phyloP scores from a whole-genome alignment of 2,113 vertebrate genomes.

The Zapus hudsonius region DNA sequence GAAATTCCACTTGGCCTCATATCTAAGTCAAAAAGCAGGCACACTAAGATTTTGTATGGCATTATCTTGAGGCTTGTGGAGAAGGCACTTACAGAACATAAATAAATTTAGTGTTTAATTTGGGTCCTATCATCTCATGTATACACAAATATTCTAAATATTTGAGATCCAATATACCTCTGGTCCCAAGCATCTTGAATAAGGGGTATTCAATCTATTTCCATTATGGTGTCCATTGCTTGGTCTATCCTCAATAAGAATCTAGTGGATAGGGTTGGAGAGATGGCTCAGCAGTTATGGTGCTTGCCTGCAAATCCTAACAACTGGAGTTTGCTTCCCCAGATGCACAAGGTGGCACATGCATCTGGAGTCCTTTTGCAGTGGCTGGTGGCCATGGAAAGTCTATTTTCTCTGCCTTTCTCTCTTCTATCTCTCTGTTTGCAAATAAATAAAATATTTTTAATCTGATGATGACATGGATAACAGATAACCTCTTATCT shows the following conservation, averaged over 20 bases:
- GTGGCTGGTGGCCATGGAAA: no score
- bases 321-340: no score
- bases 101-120: background rate
- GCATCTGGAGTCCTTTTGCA: no score
- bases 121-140: background rate
- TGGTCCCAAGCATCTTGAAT: background rate
- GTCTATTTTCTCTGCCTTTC: no score
- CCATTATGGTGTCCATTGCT: background rate
- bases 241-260: background rate
- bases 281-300: no score
- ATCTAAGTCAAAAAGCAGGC: background rate
- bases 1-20: background rate
- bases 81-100: background rate
- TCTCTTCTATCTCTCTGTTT: no score
- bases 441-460: no score
- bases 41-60: background rate
- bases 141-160: background rate
- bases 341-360: no score
- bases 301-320: no score
- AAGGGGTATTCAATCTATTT: background rate
- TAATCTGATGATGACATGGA: no score
- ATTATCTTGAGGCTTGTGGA: background rate
- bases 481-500: no score
- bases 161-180: background rate
- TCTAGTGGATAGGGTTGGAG: no score